Conservation (phyloP, 2,113 vertebrate genomes). For the Myanophis thanlyinensis region DNA sequence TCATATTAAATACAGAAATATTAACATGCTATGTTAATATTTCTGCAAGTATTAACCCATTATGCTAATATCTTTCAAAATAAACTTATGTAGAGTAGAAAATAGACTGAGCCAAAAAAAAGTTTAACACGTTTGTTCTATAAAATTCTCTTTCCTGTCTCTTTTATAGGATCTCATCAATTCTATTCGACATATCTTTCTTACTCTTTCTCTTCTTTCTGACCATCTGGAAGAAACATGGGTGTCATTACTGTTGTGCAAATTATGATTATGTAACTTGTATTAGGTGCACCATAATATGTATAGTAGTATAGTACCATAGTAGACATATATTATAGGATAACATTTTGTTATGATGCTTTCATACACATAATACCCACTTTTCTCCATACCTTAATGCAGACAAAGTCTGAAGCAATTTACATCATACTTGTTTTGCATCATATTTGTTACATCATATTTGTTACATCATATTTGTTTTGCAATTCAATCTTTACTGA, state of each 20-base stretch:
- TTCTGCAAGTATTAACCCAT: neutral
- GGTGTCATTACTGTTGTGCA: neutral
- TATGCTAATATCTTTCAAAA: neutral
- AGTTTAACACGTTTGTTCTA: neutral
- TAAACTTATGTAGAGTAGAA: neutral
- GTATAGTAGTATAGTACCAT: no score
- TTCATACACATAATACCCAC: neutral
- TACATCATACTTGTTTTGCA: no score
- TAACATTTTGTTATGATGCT: neutral
- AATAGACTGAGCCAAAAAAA: neutral
- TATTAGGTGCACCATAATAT: neutral
- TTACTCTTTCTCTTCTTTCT: neutral
- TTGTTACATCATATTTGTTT: no score
- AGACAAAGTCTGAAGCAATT: neutral
- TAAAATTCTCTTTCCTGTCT: neutral
- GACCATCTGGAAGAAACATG: neutral
- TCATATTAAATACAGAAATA: neutral
- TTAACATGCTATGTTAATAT: neutral
- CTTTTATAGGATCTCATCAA: neutral
- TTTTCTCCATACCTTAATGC: neutral
- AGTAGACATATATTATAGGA: neutral
- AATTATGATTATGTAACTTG: neutral
- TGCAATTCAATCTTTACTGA: neutral
- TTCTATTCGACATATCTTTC: neutral
- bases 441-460: no score